Conservation (phyloP, 1,140 invertebrate species). For the Chymomyza costata region DNA sequence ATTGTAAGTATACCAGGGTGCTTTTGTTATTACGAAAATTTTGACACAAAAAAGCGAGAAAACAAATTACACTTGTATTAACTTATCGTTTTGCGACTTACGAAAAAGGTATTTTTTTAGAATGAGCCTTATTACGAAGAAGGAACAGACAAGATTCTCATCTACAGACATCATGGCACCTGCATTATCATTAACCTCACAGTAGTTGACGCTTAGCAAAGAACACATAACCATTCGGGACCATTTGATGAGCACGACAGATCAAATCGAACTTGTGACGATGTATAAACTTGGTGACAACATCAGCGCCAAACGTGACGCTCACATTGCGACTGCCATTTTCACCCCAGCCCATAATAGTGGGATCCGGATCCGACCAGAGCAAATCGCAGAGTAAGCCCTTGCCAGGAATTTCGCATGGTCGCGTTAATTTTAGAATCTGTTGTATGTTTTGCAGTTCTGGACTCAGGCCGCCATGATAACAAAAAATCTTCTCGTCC, state of each 20-base stretch:
- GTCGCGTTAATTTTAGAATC: slow-evolving; percentile 98
- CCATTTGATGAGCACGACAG: slow-evolving; percentile 87
- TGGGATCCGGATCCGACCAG: slow-evolving; percentile 90
- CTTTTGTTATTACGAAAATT: too few relatives aligned
- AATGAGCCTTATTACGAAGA: too few relatives aligned
- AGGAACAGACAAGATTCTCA: slow-evolving; percentile 99
- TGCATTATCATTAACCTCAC: slow-evolving; percentile 98
- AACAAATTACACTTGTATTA: too few relatives aligned
- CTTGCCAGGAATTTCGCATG: slow-evolving; percentile 99
- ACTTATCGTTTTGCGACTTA: too few relatives aligned
- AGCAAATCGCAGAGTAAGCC: slow-evolving; percentile 99
- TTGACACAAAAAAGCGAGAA: too few relatives aligned
- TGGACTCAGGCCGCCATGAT: slow-evolving; percentile 97
- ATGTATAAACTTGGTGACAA: slow-evolving; percentile 25
- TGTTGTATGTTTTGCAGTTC: slow-evolving; percentile 99
- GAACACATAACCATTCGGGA: slow-evolving; percentile 99
- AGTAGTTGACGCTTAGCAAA: slow-evolving; percentile 99
- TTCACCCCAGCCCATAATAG: background rate
- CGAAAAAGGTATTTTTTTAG: slow-evolving; percentile 89
- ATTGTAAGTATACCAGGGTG: too few relatives aligned
- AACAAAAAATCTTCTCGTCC: slow-evolving; percentile 99
- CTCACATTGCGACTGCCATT: slow-evolving; percentile 36
- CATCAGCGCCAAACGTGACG: slow-evolving; percentile 7
- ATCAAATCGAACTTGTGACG: slow-evolving; percentile 24
- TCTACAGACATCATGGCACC: slow-evolving; percentile 99